Base-by-base conservation (phyloP, 53 echinoderm and acorn worm species). In the Paracentrotus lividus region DNA sequence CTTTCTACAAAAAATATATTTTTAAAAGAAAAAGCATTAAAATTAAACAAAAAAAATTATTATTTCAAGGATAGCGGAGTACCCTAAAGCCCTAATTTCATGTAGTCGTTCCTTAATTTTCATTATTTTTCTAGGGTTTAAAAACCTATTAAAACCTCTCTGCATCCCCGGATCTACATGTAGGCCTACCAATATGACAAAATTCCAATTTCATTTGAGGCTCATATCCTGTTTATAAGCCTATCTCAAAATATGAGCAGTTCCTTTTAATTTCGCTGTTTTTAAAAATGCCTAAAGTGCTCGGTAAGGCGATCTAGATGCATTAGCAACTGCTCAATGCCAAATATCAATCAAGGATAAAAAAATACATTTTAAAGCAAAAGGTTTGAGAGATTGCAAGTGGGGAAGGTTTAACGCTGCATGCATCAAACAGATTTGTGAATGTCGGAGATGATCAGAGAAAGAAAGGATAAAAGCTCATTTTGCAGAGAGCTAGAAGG, bases 141-240 rank as follows among this genome's bases (percentile, higher is more conserved):
- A n/a, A n/a, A n/a, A n/a, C n/a, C n/a, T n/a, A n/a, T n/a, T n/a
- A n/a, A n/a, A n/a, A n/a, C n/a, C n/a, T n/a, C n/a, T n/a, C n/a
- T n/a, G n/a, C n/a, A n/a, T n/a, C n/a, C n/a, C n/a, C n/a, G n/a
- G n/a, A n/a, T n/a, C n/a, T n/a, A n/a, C n/a, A n/a, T n/a, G n/a
- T n/a, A n/a, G n/a, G n/a, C n/a, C 47, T 45, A 26, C 21, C 10
- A 81, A 81, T 12, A n/a, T 47, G 26, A 47, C 4, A 81, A 81
- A 47, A 81, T 76, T 42, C 42, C 42, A 18, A 7, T 42, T 40
- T 76, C 36, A 42, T 76, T 76, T 42, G 23, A 20, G 42, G 13
- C 76, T 76, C 76, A 76, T 76, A 76, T 76, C 76, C 76, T 76
- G 76, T 36, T 76, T 36, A 76, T 76, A 18, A 76, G 38, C 76